A percentile compares a stretch with the other conserved stretches of the same genome.
phyloP scores from a whole-genome alignment of 1,140 invertebrate genomes.

The Drosophila tsacasi region DNA sequence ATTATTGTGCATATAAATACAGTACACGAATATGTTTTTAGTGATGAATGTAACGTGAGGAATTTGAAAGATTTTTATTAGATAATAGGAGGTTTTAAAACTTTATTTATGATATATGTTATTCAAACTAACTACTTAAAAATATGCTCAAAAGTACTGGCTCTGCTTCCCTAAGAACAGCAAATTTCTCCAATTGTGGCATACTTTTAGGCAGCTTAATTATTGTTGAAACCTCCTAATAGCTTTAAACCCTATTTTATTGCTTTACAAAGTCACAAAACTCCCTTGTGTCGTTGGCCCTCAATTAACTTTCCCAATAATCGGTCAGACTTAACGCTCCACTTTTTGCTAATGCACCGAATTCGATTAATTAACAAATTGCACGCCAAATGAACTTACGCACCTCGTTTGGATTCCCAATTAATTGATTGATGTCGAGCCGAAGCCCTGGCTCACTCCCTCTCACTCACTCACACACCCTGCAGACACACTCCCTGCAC shows the following conservation, averaged over 20 bases:
- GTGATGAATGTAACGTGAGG: not conserved
- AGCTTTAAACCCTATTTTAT: not conserved
- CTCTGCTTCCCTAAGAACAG: not conserved
- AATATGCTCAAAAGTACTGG: not conserved
- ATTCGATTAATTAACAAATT: slow-evolving; percentile 70
- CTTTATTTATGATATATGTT: no score
- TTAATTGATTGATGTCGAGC: slow-evolving; percentile 63
- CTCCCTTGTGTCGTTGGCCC: not conserved
- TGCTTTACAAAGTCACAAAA: not conserved
- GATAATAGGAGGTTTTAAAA: not conserved
- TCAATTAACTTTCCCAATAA: slow-evolving; percentile 3
- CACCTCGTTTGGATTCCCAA: slow-evolving; percentile 53
- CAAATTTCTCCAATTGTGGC: not conserved
- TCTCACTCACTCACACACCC: not conserved
- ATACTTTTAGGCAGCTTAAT: not conserved
- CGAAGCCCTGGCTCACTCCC: not conserved
- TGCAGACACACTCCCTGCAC: not conserved
- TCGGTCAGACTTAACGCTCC: slow-evolving; percentile 46
- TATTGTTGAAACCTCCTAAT: not conserved
- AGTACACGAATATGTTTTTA: not conserved
- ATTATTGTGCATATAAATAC: not conserved
- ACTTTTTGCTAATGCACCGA: slow-evolving; percentile 40
- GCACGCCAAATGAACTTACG: slow-evolving; percentile 61
- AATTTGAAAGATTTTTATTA: not conserved
- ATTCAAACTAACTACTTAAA: no score